phyloP scores from a whole-genome alignment of 2,113 vertebrate genomes.

The Murina feae region DNA sequence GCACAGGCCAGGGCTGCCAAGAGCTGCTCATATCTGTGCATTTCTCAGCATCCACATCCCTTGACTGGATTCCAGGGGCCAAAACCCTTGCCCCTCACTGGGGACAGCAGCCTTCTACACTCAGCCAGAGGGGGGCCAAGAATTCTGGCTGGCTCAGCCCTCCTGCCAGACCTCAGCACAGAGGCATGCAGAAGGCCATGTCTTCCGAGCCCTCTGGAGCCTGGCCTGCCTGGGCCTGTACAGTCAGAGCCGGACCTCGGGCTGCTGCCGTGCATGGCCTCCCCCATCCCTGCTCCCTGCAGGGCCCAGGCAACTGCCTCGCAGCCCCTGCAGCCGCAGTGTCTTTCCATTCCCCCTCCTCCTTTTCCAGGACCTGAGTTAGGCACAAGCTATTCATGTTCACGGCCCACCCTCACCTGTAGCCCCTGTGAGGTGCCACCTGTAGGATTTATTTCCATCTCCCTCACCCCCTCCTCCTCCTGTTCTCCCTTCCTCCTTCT shows the following conservation, averaged over 20 bases:
- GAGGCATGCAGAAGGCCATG: neutral
- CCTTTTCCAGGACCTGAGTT: neutral
- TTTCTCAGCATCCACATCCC: neutral
- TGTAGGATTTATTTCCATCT: neutral
- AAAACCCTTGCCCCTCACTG: neutral
- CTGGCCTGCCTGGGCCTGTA: neutral
- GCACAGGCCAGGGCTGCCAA: neutral
- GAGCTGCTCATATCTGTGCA: conserved; percentile 35
- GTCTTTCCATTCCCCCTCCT: neutral
- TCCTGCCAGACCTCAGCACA: neutral
- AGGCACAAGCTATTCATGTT: neutral
- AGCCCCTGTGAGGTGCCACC: neutral
- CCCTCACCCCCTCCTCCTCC: neutral
- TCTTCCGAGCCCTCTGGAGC: neutral
- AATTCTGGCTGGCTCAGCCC: neutral
- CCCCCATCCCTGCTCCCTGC: neutral
- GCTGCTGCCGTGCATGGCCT: neutral
- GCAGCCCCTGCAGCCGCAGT: accelerated
- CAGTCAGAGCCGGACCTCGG: neutral
- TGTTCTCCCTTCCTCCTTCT: neutral
- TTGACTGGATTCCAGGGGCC: neutral
- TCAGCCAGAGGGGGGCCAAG: neutral
- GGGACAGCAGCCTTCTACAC: neutral
- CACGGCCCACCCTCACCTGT: neutral
- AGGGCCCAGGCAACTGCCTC: neutral